A percentile compares a stretch with the other conserved stretches of the same genome.
Conservation (phyloP, 2,113 vertebrate genomes). For the Raphicerus campestris region DNA sequence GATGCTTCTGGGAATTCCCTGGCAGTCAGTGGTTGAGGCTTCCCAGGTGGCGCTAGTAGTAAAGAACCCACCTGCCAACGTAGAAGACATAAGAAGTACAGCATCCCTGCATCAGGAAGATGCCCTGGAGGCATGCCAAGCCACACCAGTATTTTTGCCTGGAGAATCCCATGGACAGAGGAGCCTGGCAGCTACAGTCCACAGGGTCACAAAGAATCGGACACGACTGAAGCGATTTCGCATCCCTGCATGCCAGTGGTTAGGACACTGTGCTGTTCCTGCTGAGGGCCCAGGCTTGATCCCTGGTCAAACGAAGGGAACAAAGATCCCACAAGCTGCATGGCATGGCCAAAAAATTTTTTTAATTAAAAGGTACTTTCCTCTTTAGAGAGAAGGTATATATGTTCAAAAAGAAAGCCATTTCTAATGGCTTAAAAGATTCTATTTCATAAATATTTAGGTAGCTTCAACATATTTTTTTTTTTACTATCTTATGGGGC, state of each 20-base stretch:
- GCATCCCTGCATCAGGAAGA: neutral
- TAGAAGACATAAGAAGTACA: neutral
- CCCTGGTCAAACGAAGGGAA: neutral
- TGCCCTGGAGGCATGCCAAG: neutral
- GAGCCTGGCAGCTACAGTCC: neutral
- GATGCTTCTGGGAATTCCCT: neutral
- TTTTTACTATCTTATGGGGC: neutral
- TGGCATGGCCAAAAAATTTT: neutral
- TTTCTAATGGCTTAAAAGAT: neutral
- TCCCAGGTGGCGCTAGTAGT: neutral
- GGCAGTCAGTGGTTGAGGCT: neutral
- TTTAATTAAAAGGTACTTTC: neutral
- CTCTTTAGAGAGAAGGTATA: neutral
- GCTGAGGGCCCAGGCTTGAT: neutral
- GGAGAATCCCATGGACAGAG: neutral
- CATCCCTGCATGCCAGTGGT: neutral
- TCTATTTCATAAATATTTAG: neutral
- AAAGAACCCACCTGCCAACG: neutral
- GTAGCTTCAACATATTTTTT: neutral
- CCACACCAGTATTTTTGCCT: neutral
- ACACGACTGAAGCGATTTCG: fast-evolving
- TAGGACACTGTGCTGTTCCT: neutral
- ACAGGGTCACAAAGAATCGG: neutral
- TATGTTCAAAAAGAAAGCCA: neutral
- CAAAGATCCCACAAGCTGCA: neutral